These are phyloP conservation scores for Heteromurus nitidus DNA, from an alignment of 2,888 invertebrate species.

Conservation along the genomic window DNA sequence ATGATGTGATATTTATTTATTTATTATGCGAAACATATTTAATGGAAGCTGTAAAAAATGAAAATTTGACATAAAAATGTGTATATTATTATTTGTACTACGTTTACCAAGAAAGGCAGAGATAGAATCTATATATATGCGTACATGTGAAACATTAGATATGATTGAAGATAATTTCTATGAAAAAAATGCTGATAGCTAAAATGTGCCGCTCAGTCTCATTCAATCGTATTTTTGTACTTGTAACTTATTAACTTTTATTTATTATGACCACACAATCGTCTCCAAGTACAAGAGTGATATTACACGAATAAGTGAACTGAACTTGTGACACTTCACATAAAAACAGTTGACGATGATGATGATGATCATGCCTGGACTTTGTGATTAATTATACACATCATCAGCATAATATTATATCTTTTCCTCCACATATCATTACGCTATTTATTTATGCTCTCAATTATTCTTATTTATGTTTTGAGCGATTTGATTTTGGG, in stretches of 20 bases:
- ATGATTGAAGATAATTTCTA: background rate
- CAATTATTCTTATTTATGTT: background rate
- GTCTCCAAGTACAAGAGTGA: background rate
- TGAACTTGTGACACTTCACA: slow-evolving; percentile 18
- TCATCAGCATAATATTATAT: too few relatives aligned
- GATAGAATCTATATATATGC: too few relatives aligned
- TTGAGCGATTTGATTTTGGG: background rate
- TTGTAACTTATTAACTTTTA: background rate
- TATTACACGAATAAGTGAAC: background rate
- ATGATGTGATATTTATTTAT: too few relatives aligned
- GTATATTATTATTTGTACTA: too few relatives aligned
- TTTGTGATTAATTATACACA: slow-evolving; percentile 45
- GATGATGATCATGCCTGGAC: slow-evolving; percentile 30
- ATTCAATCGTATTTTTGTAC: slow-evolving; percentile 32
- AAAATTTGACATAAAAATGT: too few relatives aligned
- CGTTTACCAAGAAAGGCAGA: too few relatives aligned
- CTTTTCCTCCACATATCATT: too few relatives aligned
- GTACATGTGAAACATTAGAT: too few relatives aligned
- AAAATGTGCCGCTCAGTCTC: slow-evolving; percentile 42
- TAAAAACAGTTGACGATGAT: background rate
- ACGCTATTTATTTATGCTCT: slow-evolving; percentile 8
- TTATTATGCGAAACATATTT: too few relatives aligned
- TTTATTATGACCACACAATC: too few relatives aligned
- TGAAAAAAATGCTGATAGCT: background rate
- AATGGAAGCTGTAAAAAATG: too few relatives aligned